Base-by-base conservation (phyloP, 2,888 invertebrate species). In the Tridacna crocea region DNA sequence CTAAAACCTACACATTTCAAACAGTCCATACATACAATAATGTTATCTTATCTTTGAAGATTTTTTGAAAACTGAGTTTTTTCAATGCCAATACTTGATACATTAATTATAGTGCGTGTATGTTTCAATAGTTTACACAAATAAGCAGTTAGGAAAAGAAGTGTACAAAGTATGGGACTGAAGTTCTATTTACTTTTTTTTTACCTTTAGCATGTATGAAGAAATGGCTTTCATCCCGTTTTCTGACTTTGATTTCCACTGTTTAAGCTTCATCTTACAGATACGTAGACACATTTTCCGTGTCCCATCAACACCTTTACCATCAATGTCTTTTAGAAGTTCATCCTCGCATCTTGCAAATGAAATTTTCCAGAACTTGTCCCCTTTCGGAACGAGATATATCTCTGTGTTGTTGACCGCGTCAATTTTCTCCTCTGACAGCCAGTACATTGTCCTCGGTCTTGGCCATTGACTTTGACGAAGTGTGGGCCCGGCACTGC, bases 351-450 rank as follows among this genome's bases (percentile, higher is more conserved):
- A 65, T 19, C 72, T 46, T 10, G 77, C 77, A 36, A 72, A 77
- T 22, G 77, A 77, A 17, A 77, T 51, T 55, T 72, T 77, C 77
- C 77, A 77, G 47, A 72, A 77, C 51, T 77, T 77, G 24, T 77
- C 77, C 24, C 77, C 77, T 22, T 77, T 77, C 17, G 77, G 72
- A 19, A 77, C 77, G n/a, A 77, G 51, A 61, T 77, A 77, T 19
- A 77, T 48, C n/a, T 26, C 10, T 19, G 58, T 47, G 13, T 26
- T 19, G 0, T 22, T 6, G 1, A 77, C 72, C 0, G 17, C 27
- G 13, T 48, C 48, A 11, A 77, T 77, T 19, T 63, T 48, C 2
- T 17, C 19, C 26, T 63, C 19, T 36, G 47, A 46, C n/a, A 77
- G 48, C 77, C 77, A 77, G 22, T 72, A 13, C 13, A n/a, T 27